Evolutionary conservation across 2,797 vertebrate genomes (phyloP), one percentile per base, ranked within the genome.

Genomic region (Xenentodon cancila): DNA sequence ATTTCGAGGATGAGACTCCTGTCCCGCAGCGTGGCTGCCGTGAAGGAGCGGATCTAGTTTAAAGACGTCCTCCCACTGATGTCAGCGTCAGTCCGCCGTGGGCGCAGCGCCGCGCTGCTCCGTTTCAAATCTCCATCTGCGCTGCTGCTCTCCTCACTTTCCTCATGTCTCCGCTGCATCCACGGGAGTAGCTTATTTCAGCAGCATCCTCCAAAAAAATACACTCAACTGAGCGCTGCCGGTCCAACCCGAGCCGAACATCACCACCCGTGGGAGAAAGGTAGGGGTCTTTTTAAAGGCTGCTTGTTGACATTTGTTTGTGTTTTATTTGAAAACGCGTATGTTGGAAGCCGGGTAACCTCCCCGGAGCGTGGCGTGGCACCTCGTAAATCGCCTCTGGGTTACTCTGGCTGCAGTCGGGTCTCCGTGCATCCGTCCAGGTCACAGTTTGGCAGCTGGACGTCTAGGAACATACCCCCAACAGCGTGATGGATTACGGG

Each of bases 101-200:
- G 58, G 45, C 20, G 57, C 30, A 73, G 80, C 79, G 78, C 77
- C 70, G 70, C 81, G 53, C 76, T 42, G 49, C 72, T 67, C 65
- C 75, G 68, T 49, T 85, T 81, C 77, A 81, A 85, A 77, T 49
- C 79, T 75, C 52, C 85, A 21, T 82, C 71, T 71, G 62, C 57
- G 30, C 59, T 47, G 42, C 76, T 55, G 57, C 64, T 25, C 76
- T 82, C 53, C 54, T 74, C 84, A 88, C 86, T 84, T 88, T 66
- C 71, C 78, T 73, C 68, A 18, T 61, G 75, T 70, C 68, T 57
- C 65, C 37, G 11, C 73, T 20, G 48, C 80, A 44, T 81, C 2
- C 64, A 18, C 73, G 9, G 84, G 72, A 91, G 78, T 60, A 83
- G 67, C 72, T 76, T 22, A 27, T 45, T 67, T 19, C 61, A 34